A percentile compares a stretch with the other conserved stretches of the same genome.
These are phyloP conservation scores for Trissoscelio sp. DNA, from an alignment of 2,888 invertebrate genomes.

Conservation along the genomic window DNA sequence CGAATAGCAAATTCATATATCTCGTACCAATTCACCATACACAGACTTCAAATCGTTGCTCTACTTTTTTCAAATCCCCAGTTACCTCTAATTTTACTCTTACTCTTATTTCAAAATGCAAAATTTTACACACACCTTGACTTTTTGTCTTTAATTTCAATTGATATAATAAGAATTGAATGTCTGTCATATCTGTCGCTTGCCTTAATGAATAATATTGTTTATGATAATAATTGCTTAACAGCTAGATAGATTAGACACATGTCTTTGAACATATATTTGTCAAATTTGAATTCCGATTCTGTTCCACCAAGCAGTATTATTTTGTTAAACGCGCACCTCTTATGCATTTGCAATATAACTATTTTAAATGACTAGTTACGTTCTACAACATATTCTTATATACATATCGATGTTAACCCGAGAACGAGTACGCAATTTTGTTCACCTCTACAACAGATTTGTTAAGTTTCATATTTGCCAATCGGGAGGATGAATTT, in stretches of 20 bases:
- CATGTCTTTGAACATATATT: constrained; percentile 55
- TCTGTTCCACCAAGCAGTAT: constrained; percentile 41
- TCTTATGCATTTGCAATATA: constrained; percentile 27
- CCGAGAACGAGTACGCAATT: constrained; percentile 56
- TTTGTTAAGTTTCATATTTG: background rate
- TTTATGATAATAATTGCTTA: constrained; percentile 48
- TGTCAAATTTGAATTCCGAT: constrained; percentile 34
- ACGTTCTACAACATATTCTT: constrained; percentile 74
- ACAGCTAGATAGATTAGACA: constrained; percentile 48
- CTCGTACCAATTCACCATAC: constrained; percentile 18
- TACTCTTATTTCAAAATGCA: constrained; percentile 50
- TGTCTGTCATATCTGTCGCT: constrained; percentile 26
- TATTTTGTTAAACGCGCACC: constrained; percentile 12
- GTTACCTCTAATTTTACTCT: constrained; percentile 21
- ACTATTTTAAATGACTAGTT: constrained; percentile 76
- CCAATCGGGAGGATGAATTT: constrained; percentile 3
- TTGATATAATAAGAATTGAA: constrained; percentile 45
- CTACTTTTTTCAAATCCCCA: constrained; percentile 29
- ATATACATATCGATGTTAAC: constrained; percentile 76
- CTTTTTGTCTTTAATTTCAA: constrained; percentile 17
- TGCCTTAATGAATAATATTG: constrained; percentile 30
- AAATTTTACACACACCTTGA: constrained; percentile 50
- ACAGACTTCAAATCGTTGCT: constrained; percentile 55
- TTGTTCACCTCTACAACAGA: background rate
- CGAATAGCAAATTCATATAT: constrained; percentile 7